Conservation (phyloP, 2,888 invertebrate genomes). For the Anagyrus pseudococci region DNA sequence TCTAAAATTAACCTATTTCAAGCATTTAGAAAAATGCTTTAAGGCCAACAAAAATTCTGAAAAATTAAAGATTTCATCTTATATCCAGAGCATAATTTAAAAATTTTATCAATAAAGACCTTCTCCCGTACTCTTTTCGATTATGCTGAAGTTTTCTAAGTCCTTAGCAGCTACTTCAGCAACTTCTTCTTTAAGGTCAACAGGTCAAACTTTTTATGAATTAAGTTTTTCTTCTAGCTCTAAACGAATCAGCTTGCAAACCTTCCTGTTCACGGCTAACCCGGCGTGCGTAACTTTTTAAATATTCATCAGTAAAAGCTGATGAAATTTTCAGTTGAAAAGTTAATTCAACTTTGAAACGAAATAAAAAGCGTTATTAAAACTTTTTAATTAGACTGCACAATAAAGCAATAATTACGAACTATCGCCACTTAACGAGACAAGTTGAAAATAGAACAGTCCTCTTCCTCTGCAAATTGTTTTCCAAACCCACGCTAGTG, state of each 20-base stretch:
- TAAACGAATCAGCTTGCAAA: slow-evolving; percentile 2
- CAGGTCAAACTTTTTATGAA: slow-evolving; percentile 16
- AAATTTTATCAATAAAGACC: slow-evolving; percentile 22
- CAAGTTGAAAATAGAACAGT: too few relatives aligned
- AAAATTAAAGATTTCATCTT: too few relatives aligned
- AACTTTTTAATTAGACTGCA: neutral
- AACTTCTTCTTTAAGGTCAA: neutral
- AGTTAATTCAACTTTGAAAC: neutral
- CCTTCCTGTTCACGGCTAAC: neutral
- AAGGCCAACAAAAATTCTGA: too few relatives aligned
- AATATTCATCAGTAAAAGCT: slow-evolving; percentile 2
- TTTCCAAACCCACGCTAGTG: too few relatives aligned
- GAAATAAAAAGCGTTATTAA: neutral
- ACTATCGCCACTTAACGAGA: neutral
- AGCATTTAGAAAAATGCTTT: too few relatives aligned
- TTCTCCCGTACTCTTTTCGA: too few relatives aligned
- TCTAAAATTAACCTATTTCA: too few relatives aligned
- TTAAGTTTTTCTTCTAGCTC: neutral
- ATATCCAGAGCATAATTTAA: neutral
- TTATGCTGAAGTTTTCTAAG: slow-evolving; percentile 5
- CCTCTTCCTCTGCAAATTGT: too few relatives aligned
- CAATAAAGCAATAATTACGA: neutral
- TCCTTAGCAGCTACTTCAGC: neutral
- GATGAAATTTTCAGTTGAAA: neutral
- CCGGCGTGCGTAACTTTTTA: neutral